Percentiles rank a stretch among this genome's conserved stretches.
phyloP scores from a whole-genome alignment of 2,888 invertebrate genomes.

The Drosophila borborema region DNA sequence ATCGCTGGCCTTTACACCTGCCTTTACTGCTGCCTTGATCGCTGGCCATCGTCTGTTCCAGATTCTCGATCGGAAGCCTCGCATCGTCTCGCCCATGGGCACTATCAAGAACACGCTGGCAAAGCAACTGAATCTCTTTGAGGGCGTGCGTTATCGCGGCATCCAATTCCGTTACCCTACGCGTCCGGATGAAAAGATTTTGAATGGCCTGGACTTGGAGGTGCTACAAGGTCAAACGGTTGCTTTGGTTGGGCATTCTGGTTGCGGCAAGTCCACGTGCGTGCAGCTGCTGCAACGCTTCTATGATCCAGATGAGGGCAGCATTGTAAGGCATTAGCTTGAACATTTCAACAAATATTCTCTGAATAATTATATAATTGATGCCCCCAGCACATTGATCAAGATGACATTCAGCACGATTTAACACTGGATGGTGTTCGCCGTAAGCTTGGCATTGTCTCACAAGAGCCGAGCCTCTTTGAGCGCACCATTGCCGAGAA shows the following conservation, averaged over 20 bases:
- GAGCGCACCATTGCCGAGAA: constrained; percentile 93
- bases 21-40: constrained; percentile 90
- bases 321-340: constrained; percentile 85
- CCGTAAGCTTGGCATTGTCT: constrained; percentile 91
- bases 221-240: constrained; percentile 90
- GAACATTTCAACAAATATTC: not conserved
- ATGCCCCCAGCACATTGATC: constrained; percentile 84
- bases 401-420: constrained; percentile 87
- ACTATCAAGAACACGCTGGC: constrained; percentile 78
- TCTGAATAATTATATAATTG: not conserved
- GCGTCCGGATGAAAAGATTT: constrained; percentile 90
- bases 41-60: constrained; percentile 90
- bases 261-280: constrained; percentile 93
- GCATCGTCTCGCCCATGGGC: constrained; percentile 86
- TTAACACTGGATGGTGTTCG: constrained; percentile 89
- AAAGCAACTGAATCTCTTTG: constrained; percentile 81
- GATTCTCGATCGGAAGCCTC: constrained; percentile 88
- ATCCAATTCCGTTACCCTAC: constrained; percentile 94
- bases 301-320: constrained; percentile 90
- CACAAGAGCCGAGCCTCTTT: constrained; percentile 94
- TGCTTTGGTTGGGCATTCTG: constrained; percentile 90
- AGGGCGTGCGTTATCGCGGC: constrained; percentile 87
- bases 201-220: constrained; percentile 89
- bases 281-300: constrained; percentile 92
- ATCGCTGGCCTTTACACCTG: constrained; percentile 91